Evolutionary conservation across 2,113 vertebrate genomes (phyloP).

Genomic region (Leiothrix lutea): DNA sequence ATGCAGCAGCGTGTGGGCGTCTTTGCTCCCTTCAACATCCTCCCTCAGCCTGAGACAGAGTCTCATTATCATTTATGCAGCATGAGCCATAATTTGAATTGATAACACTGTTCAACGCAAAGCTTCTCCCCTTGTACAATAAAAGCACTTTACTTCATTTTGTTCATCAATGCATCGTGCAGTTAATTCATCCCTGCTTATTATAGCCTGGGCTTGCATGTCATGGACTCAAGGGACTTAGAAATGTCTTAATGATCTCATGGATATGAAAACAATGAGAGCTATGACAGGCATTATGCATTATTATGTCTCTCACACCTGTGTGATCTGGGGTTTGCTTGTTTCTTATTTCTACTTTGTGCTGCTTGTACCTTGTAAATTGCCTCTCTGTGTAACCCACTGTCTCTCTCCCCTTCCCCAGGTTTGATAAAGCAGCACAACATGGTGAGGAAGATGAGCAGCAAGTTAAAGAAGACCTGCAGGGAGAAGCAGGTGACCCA

Average conservation of each 20-base stretch:
- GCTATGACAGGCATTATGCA: not conserved
- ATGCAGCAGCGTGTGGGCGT: not conserved
- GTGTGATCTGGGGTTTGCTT: not conserved
- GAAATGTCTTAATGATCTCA: not conserved
- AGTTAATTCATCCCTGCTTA: slow-evolving; percentile 10
- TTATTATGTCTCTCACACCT: not conserved
- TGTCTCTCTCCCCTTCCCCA: not conserved
- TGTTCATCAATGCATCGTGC: not conserved
- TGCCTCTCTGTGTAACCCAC: not conserved
- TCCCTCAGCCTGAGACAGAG: not conserved
- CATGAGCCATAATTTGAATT: slow-evolving; percentile 3
- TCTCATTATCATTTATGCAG: slow-evolving; percentile 31
- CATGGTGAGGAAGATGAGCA: not conserved
- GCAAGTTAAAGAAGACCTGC: not conserved
- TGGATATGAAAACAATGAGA: not conserved
- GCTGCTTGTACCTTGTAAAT: not conserved
- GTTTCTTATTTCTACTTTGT: slow-evolving; percentile 5
- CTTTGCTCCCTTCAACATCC: not conserved
- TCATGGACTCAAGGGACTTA: not conserved
- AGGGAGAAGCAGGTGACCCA: not conserved
- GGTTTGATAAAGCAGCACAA: not conserved
- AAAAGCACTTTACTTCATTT: not conserved
- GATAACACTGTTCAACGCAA: not conserved
- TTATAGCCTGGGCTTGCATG: not conserved
- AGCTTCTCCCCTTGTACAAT: slow-evolving; percentile 30